These are phyloP conservation scores for Harpegnathos saltator DNA, from an alignment of 1,140 invertebrate species.

Conservation along the genomic window DNA sequence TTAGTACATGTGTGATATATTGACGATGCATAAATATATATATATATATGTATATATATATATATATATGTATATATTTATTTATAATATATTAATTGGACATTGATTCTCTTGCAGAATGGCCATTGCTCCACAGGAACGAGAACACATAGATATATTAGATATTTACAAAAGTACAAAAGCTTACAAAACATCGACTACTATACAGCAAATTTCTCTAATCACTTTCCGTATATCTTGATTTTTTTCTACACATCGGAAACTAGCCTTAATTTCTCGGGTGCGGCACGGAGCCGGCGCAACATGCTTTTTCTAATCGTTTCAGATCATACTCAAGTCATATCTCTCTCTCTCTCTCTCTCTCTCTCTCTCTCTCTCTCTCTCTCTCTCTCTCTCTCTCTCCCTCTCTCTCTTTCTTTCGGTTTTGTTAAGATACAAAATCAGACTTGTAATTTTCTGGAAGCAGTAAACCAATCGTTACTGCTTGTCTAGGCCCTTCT, in stretches of 20 bases:
- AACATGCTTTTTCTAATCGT: slow-evolving; percentile 35
- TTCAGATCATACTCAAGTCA: slow-evolving; percentile 50
- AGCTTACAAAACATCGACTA: slow-evolving; percentile 83
- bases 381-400: slow-evolving; percentile 12
- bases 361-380: slow-evolving; percentile 15
- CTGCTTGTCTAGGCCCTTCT: slow-evolving; percentile 53
- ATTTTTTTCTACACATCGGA: slow-evolving; percentile 61
- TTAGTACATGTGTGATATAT: slow-evolving; percentile 79
- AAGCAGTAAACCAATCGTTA: slow-evolving; percentile 19
- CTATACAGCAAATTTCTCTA: slow-evolving; percentile 71
- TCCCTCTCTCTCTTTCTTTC: slow-evolving; percentile 11
- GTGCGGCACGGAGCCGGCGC: background rate
- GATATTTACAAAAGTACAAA: slow-evolving; percentile 86
- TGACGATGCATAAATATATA: slow-evolving; percentile 68
- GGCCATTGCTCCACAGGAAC: slow-evolving; percentile 54
- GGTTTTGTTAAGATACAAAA: slow-evolving; percentile 72
- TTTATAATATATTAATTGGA: slow-evolving; percentile 81
- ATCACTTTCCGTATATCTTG: slow-evolving; percentile 13
- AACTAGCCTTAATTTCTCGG: slow-evolving; percentile 54
- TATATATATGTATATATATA: slow-evolving; percentile 56
- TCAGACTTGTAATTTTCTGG: slow-evolving; percentile 74
- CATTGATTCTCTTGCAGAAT: slow-evolving; percentile 65
- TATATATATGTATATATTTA: too few species aligned
- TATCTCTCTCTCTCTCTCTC: slow-evolving; percentile 32
- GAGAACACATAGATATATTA: slow-evolving; percentile 74